A percentile compares a stretch with the other conserved stretches of the same genome.
Conservation (phyloP, 2,797 vertebrate species). For the Sphenodon punctatus region DNA sequence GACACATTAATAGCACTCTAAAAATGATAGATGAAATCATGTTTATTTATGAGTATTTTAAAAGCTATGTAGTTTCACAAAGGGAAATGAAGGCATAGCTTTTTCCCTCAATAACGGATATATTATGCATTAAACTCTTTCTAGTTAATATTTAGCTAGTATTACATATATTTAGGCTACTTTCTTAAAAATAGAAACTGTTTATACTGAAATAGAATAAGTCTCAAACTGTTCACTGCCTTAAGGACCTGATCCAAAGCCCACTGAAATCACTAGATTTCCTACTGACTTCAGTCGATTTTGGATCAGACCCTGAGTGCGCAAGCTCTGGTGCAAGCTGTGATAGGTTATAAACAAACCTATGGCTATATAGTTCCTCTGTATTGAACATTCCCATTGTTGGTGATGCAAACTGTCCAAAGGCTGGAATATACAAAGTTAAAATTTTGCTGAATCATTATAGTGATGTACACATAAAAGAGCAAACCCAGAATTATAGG, state of each 20-base stretch:
- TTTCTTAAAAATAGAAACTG: conserved; percentile 10
- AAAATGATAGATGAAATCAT: not conserved
- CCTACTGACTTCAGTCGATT: not conserved
- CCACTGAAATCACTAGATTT: not conserved
- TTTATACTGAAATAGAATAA: not conserved
- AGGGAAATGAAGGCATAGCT: conserved; percentile 20
- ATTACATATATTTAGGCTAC: no score
- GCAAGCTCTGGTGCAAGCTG: fast-evolving
- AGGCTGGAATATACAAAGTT: not conserved
- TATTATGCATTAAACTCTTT: not conserved
- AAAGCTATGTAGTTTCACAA: not conserved
- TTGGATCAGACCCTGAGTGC: not conserved
- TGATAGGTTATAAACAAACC: fast-evolving
- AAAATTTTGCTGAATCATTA: no score
- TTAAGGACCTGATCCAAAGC: not conserved
- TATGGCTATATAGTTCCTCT: fast-evolving
- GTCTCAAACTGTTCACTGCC: not conserved
- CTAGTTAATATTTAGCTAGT: not conserved
- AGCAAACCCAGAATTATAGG: not conserved
- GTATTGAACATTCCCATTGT: fast-evolving
- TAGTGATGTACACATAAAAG: no score
- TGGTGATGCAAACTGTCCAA: not conserved
- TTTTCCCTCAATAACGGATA: no score
- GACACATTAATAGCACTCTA: not conserved
- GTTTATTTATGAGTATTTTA: not conserved